Base-by-base conservation (phyloP, 2,888 invertebrate genomes). In the Plebejus anna region DNA sequence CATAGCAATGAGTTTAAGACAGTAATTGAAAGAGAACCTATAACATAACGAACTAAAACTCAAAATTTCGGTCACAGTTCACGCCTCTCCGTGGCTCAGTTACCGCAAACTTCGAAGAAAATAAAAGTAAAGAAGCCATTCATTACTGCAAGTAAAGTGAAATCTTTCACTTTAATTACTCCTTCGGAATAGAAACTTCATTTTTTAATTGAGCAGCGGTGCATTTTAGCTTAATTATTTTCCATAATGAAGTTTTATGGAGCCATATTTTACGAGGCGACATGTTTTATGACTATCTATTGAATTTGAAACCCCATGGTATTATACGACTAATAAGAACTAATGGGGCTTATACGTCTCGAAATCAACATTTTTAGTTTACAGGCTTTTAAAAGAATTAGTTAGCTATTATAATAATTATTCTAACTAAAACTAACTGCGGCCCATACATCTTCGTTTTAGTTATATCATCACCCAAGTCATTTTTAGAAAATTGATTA, bases 71-170 rank as follows among this genome's bases (percentile, higher is more conserved):
- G 66, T 66, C 66, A 32, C 66, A 66, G 66, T 66, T 32, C 66
- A 66, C 66, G 66, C 66, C 66, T 66, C 66, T 16, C 32, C 66
- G 32, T 13, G 13, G 66, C 32, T 66, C 66, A 66, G 32, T 66
- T 42, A 9, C 47, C 72, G 72, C 72, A 47, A 72, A 72, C 51
- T 72, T 51, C 5, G 16, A 13, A 47, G 47, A 47, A 72, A 42
- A 47, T 72, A 47, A 72, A 72, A 72, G 42, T 72, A 77, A 76
- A 59, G 79, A 75, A 76, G 75, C 78, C 76, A 77, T 77, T 78
- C 77, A 79, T 77, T 79, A 75, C 76, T 76, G 59, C 77, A 70
- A 71, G 42, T 75, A 76, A 76, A 76, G 51, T 59, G 72, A 42
- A 76, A 72, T 59, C 71, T 76, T 76, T 76, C 76, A 71, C 71